phyloP scores from a whole-genome alignment of 2,888 invertebrate species.

The Yponomeuta cagnagella region DNA sequence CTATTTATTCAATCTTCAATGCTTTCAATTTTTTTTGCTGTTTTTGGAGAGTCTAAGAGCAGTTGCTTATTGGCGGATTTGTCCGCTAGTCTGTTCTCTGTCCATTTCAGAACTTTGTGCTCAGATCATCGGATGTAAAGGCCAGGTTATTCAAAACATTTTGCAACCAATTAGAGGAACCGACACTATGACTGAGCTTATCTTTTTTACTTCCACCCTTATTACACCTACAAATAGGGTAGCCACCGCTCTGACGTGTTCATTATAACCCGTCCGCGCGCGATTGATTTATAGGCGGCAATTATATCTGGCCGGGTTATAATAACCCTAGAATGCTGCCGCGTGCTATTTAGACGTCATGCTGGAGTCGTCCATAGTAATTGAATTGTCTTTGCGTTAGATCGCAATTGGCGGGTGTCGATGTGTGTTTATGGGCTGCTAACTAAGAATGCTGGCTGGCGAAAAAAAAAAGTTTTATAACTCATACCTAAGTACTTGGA shows the following conservation, averaged over 20 bases:
- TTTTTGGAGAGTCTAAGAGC: no score
- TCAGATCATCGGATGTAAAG: neutral
- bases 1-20: no score
- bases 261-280: constrained; percentile 12
- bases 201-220: neutral
- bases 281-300: constrained; percentile 15
- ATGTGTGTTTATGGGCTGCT: neutral
- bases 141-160: neutral
- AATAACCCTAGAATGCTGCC: constrained; percentile 7
- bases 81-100: no score
- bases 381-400: constrained; percentile 6
- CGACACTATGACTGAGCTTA: neutral
- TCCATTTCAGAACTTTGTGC: neutral
- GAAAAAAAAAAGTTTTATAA: neutral
- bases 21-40: no score
- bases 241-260: constrained; percentile 9
- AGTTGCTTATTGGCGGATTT: no score
- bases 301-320: constrained; percentile 14
- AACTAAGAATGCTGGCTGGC: neutral
- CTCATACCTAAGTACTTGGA: no score
- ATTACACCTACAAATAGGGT: constrained; percentile 3
- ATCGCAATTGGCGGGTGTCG: neutral
- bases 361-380: constrained; percentile 7
- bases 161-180: neutral
- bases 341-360: constrained; percentile 10